Conservation (phyloP, 2,113 vertebrate genomes). For the Clarias batrachus region DNA sequence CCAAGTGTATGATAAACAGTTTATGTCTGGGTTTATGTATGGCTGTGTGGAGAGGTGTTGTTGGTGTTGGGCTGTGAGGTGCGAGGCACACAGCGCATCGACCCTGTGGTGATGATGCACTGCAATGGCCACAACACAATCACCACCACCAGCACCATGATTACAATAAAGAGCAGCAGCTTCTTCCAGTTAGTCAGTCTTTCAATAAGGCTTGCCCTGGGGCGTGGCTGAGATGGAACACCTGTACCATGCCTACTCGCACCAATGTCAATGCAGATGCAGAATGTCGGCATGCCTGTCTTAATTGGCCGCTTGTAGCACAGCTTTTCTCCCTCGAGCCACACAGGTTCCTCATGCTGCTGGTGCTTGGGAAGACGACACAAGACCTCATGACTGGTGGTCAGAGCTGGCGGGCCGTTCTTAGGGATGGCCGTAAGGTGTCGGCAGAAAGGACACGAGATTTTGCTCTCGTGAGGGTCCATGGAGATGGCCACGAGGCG, state of each 20-base stretch:
- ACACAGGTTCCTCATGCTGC: conserved; percentile 79
- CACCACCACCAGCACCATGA: conserved; percentile 79
- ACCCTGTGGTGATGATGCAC: conserved; percentile 83
- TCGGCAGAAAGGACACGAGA: conserved; percentile 89
- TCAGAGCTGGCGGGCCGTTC: conserved; percentile 79
- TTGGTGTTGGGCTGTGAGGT: neutral
- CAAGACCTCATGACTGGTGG: conserved; percentile 83
- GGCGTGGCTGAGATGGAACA: neutral
- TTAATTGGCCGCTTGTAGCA: conserved; percentile 74
- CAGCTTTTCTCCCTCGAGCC: conserved; percentile 88
- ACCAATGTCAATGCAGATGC: conserved; percentile 86
- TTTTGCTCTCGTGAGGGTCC: conserved; percentile 60
- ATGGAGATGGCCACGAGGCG: conserved; percentile 77
- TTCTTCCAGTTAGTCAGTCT: conserved; percentile 82
- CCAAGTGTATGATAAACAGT: neutral
- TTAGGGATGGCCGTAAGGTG: conserved; percentile 79
- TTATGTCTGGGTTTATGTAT: neutral
- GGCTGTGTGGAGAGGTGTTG: neutral
- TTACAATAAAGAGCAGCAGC: conserved; percentile 71
- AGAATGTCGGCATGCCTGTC: conserved; percentile 58
- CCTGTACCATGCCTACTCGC: conserved; percentile 66
- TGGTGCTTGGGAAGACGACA: conserved; percentile 80
- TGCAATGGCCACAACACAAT: conserved; percentile 89
- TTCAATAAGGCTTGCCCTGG: conserved; percentile 54
- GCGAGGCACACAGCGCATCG: conserved; percentile 73